Evolutionary conservation across 2,888 invertebrate species (phyloP), one percentile per base, ranked within the genome.

Genomic region (Netelia melanura): DNA sequence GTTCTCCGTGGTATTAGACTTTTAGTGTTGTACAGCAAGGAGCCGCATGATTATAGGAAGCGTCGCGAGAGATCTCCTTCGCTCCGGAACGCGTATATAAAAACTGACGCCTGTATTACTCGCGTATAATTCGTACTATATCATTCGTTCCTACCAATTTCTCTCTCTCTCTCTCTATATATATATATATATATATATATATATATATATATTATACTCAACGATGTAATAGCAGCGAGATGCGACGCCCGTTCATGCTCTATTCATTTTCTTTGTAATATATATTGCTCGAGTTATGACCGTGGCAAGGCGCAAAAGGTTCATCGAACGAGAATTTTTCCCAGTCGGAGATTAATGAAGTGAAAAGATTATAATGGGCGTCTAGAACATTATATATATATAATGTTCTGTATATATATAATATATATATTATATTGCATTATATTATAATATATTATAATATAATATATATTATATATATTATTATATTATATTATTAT

Each of bases 21-120:
- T 75, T 74, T 68, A 74, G 43, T 54, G 17, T 30, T 30, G 3
- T 56, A 72, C 58, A 58, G 75, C 58, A 67, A 65, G 52, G 56
- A 71, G 61, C 54, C 61, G 44, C 48, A 62, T 80, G 82, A 83
- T 80, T 87, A 72, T 78, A 87, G 87, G 85, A 86, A 87, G 82
- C 80, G 43, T 84, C 80, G 80, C 74, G 74, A 82, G 81, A 84
- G 67, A 75, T 81, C 67, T 67, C 71, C 68, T 75, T 52, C 68
- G 83, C 52, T 54, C 77, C 54, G 75, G 65, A 80, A 85, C 83
- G 78, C 71, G 17, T 23, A 54, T 68, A 68, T 75, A 17, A 75
- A 79, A 67, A 30, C 62, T 58, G 65, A 58, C 44, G 65, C 68
- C 48, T 68, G 21, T 72, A 81, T 21, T n/a, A 17, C 54, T 56